Evolutionary conservation across 2,797 vertebrate species (phyloP).

Genomic region (Australoheros facetus): DNA sequence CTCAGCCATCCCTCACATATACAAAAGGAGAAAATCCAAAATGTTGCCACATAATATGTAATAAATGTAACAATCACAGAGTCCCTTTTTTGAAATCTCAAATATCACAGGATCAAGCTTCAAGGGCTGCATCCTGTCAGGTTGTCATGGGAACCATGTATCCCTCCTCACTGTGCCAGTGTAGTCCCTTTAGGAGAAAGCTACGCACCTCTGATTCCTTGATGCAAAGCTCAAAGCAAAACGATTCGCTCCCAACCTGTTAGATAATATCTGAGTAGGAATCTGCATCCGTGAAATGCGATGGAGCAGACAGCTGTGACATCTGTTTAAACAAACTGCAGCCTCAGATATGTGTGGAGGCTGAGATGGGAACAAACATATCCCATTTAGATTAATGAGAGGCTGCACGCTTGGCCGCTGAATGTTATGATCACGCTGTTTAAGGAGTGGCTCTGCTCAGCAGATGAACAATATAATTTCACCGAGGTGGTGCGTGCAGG

Average conservation of each 20-base stretch:
- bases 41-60: not conserved
- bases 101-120: slow-evolving; percentile 87
- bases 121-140: slow-evolving; percentile 88
- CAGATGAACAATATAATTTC: slow-evolving; percentile 75
- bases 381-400: slow-evolving; percentile 75
- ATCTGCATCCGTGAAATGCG: slow-evolving; percentile 14
- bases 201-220: slow-evolving; percentile 77
- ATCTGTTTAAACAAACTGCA: slow-evolving; percentile 47
- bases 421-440: slow-evolving; percentile 70
- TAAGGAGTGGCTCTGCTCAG: slow-evolving; percentile 69
- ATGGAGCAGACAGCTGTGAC: slow-evolving; percentile 23
- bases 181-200: slow-evolving; percentile 85
- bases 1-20: not conserved
- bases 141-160: slow-evolving; percentile 91
- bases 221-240: slow-evolving; percentile 58
- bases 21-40: not conserved
- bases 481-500: slow-evolving; percentile 57
- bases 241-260: slow-evolving; percentile 41
- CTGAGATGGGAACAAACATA: slow-evolving; percentile 54
- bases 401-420: slow-evolving; percentile 51
- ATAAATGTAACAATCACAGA: slow-evolving; percentile 28
- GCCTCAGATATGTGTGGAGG: slow-evolving; percentile 52
- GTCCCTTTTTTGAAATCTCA: slow-evolving; percentile 84
- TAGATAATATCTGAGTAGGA: slow-evolving; percentile 38
- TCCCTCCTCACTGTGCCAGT: slow-evolving; percentile 81